A percentile compares a stretch with the other conserved stretches of the same genome.
These are phyloP conservation scores for Ariopsis seemanni DNA, from an alignment of 2,113 vertebrate genomes.

Conservation along the genomic window DNA sequence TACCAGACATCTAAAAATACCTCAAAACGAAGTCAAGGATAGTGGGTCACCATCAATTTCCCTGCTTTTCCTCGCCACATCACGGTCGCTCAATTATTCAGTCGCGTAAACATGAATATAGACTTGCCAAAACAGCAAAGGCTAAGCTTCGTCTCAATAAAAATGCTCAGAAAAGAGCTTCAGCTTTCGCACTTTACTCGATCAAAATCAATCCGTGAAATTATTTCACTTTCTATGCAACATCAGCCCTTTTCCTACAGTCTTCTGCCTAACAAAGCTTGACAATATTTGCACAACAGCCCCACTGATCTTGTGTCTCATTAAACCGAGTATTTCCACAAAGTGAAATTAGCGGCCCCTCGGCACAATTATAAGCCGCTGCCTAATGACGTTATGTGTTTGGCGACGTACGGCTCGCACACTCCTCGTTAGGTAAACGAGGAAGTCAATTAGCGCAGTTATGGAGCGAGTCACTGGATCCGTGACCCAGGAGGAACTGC, in stretches of 20 bases:
- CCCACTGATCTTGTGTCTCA: constrained; percentile 42
- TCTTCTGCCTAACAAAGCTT: constrained; percentile 42
- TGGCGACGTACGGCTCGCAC: constrained; percentile 19
- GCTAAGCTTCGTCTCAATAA: not conserved
- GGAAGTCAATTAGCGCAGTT: constrained; percentile 49
- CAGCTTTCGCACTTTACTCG: not conserved
- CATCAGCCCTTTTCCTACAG: constrained; percentile 5
- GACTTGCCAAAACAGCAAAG: not conserved
- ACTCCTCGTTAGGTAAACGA: constrained; percentile 42
- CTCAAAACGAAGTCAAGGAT: not conserved
- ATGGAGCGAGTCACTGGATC: constrained; percentile 25
- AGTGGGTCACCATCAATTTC: not conserved
- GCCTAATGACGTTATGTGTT: constrained; percentile 52
- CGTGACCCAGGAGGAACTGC: constrained; percentile 21
- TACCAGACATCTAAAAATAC: constrained; percentile 13
- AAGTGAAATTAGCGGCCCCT: constrained; percentile 44
- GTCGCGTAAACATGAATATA: not conserved
- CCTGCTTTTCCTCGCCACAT: not conserved
- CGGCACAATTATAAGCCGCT: constrained; percentile 42
- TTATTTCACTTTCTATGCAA: constrained; percentile 16
- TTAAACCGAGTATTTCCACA: constrained; percentile 43
- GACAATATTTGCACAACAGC: constrained; percentile 40
- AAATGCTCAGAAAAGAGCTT: not conserved
- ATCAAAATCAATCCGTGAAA: not conserved
- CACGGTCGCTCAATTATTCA: not conserved